phyloP scores from a whole-genome alignment of 23 tunicate species.

The Trididemnum nubilum region DNA sequence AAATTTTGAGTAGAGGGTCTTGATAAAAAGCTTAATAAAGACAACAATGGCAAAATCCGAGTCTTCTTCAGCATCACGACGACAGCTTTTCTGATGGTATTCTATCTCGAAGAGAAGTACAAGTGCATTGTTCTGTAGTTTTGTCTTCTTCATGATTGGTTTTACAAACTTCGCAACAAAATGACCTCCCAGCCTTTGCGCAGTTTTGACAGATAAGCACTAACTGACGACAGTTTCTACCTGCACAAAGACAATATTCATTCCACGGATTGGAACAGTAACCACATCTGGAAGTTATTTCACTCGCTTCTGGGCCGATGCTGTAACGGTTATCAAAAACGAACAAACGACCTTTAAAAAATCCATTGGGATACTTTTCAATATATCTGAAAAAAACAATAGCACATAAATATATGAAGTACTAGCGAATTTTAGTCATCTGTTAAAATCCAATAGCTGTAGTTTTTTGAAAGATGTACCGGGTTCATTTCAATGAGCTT shows the following conservation, averaged over 20 bases:
- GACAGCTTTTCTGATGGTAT: not conserved
- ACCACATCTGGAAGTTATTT: conserved; percentile 46
- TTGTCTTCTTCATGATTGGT: not conserved
- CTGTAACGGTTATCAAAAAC: conserved; percentile 84
- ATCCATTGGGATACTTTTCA: conserved; percentile 75
- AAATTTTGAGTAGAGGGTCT: no score
- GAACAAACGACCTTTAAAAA: conserved; percentile 75
- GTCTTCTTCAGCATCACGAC: not conserved
- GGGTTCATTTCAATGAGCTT: no score
- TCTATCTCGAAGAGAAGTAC: conserved; percentile 36
- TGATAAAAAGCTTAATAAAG: no score
- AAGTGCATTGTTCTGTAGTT: conserved; percentile 32
- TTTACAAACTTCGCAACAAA: conserved; percentile 48
- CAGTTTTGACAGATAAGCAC: conserved; percentile 62
- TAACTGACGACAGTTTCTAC: conserved; percentile 48
- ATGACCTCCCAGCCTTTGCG: conserved; percentile 15
- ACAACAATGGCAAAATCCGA: no score
- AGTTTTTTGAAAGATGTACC: no score
- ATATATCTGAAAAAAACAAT: conserved; percentile 51
- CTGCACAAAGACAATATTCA: conserved; percentile 58
- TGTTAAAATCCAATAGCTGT: no score
- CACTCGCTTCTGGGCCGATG: conserved; percentile 1
- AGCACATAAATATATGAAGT: not conserved
- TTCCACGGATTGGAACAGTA: conserved; percentile 46
- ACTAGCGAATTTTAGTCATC: no score